These are phyloP conservation scores for Zingel zingel DNA, from an alignment of 2,113 vertebrate species.

Conservation along the genomic window DNA sequence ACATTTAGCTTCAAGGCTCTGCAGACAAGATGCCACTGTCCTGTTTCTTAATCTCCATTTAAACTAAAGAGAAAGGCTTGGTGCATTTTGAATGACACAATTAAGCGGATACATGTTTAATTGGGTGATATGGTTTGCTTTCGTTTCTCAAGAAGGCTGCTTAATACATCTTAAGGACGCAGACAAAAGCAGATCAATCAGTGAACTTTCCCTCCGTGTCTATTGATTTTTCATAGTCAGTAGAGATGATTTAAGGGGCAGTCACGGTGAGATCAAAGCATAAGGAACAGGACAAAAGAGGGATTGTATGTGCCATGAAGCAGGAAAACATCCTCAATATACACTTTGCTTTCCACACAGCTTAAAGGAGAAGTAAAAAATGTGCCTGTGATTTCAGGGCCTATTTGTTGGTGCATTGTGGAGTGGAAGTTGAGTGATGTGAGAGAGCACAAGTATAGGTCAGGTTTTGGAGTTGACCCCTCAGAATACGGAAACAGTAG, in stretches of 20 bases:
- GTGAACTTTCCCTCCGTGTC: constrained; percentile 29
- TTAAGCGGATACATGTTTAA: constrained; percentile 33
- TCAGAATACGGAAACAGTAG: background rate
- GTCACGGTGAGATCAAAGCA: constrained; percentile 53
- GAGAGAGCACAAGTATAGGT: background rate
- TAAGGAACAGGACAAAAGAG: constrained; percentile 40
- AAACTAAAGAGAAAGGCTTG: background rate
- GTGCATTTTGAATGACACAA: constrained; percentile 6
- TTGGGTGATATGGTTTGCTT: constrained; percentile 11
- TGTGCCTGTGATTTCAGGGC: background rate
- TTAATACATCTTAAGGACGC: background rate
- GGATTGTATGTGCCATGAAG: constrained; percentile 26
- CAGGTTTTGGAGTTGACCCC: background rate
- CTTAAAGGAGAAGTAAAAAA: constrained; percentile 31
- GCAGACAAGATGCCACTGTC: background rate
- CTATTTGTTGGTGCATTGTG: constrained; percentile 6
- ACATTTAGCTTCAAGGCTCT: background rate
- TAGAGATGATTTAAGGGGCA: constrained; percentile 46
- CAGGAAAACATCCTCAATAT: constrained; percentile 46
- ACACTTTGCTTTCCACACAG: constrained; percentile 8
- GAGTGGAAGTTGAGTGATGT: background rate
- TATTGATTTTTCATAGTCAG: constrained; percentile 69
- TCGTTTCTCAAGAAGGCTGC: constrained; percentile 3
- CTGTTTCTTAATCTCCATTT: background rate
- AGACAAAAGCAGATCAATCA: constrained; percentile 32